Base-by-base conservation (phyloP, 2,797 vertebrate genomes). In the Alouatta caraya region DNA sequence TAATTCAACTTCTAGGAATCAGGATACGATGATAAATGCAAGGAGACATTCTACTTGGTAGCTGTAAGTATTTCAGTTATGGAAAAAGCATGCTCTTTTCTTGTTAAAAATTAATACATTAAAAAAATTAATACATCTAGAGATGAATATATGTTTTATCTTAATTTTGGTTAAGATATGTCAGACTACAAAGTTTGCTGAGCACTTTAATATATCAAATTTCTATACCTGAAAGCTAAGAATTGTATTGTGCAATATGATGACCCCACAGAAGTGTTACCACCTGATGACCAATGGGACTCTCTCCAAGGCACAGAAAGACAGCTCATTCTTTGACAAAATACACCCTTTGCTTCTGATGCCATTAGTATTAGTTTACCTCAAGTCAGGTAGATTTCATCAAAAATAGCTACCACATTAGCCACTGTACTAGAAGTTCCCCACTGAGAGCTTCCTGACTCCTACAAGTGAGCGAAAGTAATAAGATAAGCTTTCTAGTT, bases 101-200 rank as follows among this genome's bases (percentile, higher is more conserved):
- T 88, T 21, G 30, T 61, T 94, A 96, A 86, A 90, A 93, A 82
- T 75, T 19, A 85, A 79, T 70, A 84, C 33, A 67, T 90, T 22
- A 22, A 22, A 96, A 85, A 88, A 93, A 82, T 70, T 19, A 85
- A 82, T 75, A 84, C 37, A 67, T 90, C 59, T 90, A 78, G 78
- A 59, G 28, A 46, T 50, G 24, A 90, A 59, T 79, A 59, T 42
- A 55, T 73, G 82, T 87, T 88, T 92, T 80, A 61, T 67, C 70
- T 84, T 90, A 88, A 93, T 81, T 90, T 94, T 92, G 46, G 14
- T 70, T 81, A 88, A 39, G 46, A 44, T 33, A 42, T 28, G 8
- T 50, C 39, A 84, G 92, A 78, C n/a, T 82, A 13, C 7, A 72
- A 79, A 70, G 24, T 64, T 50, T 78, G 7, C 59, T 82, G 5